Evolutionary conservation across 2,113 vertebrate genomes (phyloP).

Genomic region (Australoheros scitulus): DNA sequence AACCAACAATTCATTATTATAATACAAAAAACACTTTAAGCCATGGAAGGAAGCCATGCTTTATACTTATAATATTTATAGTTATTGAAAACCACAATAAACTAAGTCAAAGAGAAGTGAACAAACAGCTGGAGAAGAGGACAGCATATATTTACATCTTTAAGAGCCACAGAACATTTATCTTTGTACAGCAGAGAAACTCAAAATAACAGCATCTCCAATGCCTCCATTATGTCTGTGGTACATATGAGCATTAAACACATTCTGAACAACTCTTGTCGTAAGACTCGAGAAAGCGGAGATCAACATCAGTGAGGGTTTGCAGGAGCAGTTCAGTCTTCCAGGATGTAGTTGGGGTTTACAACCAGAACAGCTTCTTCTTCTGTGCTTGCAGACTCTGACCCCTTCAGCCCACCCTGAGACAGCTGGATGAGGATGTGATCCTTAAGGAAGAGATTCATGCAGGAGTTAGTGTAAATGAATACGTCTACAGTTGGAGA

Average conservation of each 20-base stretch:
- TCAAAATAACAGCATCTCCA: constrained; percentile 13
- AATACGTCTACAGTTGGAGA: background rate
- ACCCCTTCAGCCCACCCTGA: constrained; percentile 85
- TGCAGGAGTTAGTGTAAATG: background rate
- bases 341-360: constrained; percentile 95
- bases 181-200: constrained; percentile 35
- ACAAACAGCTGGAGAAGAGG: constrained; percentile 20
- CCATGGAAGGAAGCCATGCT: background rate
- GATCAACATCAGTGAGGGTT: background rate
- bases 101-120: constrained; percentile 9
- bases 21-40: constrained; percentile 36
- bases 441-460: constrained; percentile 80
- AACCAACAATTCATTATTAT: constrained; percentile 32
- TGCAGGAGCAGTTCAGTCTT: constrained; percentile 80
- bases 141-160: constrained; percentile 77
- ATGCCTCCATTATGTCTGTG: constrained; percentile 2
- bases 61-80: background rate
- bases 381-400: constrained; percentile 75
- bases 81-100: constrained; percentile 9
- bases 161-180: background rate
- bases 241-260: constrained; percentile 27
- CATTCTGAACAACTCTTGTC: background rate
- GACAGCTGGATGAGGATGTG: constrained; percentile 96
- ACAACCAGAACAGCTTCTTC: constrained; percentile 91
- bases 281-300: background rate